phyloP scores from a whole-genome alignment of 2,113 vertebrate genomes.

The Lichenostomus cassidix region DNA sequence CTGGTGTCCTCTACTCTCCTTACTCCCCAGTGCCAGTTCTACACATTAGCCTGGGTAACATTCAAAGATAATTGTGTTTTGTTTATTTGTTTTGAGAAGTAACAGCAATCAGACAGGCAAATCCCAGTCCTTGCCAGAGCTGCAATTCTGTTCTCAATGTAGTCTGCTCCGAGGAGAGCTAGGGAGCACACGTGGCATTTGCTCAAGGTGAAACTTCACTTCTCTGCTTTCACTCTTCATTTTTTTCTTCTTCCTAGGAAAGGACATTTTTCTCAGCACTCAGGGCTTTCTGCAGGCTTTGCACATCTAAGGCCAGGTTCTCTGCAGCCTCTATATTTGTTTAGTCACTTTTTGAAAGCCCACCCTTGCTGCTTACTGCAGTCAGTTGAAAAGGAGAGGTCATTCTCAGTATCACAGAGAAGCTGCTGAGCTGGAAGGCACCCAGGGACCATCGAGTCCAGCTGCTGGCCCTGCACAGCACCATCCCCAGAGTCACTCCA shows the following conservation, averaged over 20 bases:
- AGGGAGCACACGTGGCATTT: not conserved
- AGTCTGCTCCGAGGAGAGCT: not conserved
- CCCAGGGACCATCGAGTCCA: not conserved
- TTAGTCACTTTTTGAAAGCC: not conserved
- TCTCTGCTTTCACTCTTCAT: not conserved
- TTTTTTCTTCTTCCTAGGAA: not conserved
- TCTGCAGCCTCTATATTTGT: not conserved
- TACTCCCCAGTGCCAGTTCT: constrained; percentile 16
- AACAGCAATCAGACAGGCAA: constrained; percentile 31
- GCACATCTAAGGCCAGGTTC: not conserved
- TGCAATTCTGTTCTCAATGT: not conserved
- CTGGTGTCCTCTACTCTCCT: not conserved
- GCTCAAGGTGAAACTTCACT: not conserved
- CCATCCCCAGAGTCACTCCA: not conserved
- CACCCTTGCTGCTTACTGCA: not conserved
- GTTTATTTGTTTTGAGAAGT: constrained; percentile 37
- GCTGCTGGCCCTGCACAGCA: not conserved
- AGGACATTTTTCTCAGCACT: not conserved
- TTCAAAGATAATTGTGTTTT: constrained; percentile 42
- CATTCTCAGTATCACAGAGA: not conserved
- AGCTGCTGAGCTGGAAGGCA: not conserved
- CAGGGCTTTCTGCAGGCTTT: not conserved
- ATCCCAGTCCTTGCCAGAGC: constrained; percentile 1
- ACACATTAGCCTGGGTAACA: constrained; percentile 37
- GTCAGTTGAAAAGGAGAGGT: not conserved